These are phyloP conservation scores for Halichondria panicea DNA, from an alignment of 37 sponge, comb jelly and placozoan genomes.

Conservation along the genomic window DNA sequence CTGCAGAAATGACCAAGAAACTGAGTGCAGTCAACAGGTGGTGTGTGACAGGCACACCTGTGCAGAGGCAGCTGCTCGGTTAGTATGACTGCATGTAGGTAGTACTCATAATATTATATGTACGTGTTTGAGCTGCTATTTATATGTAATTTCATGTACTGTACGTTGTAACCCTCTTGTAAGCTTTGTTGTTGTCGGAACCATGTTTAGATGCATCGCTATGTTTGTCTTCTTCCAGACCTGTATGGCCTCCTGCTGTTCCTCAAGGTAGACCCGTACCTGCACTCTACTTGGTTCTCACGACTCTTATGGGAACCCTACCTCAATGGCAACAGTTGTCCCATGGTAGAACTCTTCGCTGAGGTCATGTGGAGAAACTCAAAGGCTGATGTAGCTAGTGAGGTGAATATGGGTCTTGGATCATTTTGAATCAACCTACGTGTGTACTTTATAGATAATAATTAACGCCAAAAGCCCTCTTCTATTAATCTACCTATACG, in stretches of 20 bases:
- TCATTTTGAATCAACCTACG: too few relatives aligned
- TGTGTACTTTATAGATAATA: not conserved
- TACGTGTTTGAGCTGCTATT: not conserved
- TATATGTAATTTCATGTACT: too few relatives aligned
- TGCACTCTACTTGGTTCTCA: conserved; percentile 36
- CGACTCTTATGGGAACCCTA: conserved; percentile 56
- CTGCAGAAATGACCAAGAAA: conserved; percentile 74
- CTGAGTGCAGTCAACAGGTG: conserved; percentile 63
- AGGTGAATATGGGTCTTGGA: conserved; percentile 42
- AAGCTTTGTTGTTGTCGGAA: too few relatives aligned
- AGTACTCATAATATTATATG: not conserved
- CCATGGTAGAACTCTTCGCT: conserved; percentile 54
- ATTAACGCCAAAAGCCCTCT: too few relatives aligned
- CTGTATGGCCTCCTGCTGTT: conserved; percentile 83
- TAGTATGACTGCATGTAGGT: not conserved
- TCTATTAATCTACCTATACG: too few relatives aligned
- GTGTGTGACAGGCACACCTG: conserved; percentile 93
- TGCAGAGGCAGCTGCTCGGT: conserved; percentile 72
- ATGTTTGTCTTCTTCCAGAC: conserved; percentile 46
- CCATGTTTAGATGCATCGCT: too few relatives aligned
- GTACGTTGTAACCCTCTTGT: too few relatives aligned
- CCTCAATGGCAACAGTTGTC: conserved; percentile 13
- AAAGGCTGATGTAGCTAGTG: conserved; percentile 76
- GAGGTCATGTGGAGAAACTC: conserved; percentile 74
- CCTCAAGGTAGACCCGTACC: conserved; percentile 66